Evolutionary conservation across 2,797 vertebrate species (phyloP).

Genomic region (Pangasius djambal): DNA sequence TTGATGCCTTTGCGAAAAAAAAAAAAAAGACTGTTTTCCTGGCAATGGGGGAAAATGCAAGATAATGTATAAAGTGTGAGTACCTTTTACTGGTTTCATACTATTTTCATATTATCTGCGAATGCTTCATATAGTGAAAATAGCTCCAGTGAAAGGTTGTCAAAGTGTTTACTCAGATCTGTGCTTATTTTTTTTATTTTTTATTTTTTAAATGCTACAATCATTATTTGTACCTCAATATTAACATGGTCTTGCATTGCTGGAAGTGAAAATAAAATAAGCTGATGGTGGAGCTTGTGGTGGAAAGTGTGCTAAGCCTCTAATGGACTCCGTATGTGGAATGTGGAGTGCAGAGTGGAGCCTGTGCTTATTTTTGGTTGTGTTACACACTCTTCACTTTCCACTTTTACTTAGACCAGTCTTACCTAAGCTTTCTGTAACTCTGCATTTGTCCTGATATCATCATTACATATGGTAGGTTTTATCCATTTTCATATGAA

Average conservation of each 20-base stretch:
- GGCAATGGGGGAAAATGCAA: not conserved
- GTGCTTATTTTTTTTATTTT: not conserved
- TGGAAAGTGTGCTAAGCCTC: slow-evolving; percentile 39
- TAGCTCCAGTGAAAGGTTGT: not conserved
- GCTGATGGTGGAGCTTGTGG: slow-evolving; percentile 47
- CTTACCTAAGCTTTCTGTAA: not conserved
- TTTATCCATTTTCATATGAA: not conserved
- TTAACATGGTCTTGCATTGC: slow-evolving; percentile 16
- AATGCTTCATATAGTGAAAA: not conserved
- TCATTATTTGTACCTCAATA: not conserved
- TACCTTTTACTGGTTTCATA: not conserved
- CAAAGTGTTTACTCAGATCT: not conserved
- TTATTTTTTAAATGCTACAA: not conserved
- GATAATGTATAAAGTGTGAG: not conserved
- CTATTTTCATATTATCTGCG: not conserved
- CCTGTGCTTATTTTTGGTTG: slow-evolving; percentile 63
- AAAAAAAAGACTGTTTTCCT: not conserved
- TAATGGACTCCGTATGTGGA: slow-evolving; percentile 80
- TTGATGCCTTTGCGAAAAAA: not conserved
- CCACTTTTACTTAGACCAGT: slow-evolving; percentile 50
- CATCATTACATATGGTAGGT: not conserved
- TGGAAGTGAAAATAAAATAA: slow-evolving; percentile 53
- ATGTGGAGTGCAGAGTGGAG: slow-evolving; percentile 63
- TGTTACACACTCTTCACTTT: slow-evolving; percentile 59
- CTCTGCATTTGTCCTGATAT: not conserved